These are phyloP conservation scores for Drosophila trichaetosa DNA, from an alignment of 2,888 invertebrate genomes.

Conservation along the genomic window DNA sequence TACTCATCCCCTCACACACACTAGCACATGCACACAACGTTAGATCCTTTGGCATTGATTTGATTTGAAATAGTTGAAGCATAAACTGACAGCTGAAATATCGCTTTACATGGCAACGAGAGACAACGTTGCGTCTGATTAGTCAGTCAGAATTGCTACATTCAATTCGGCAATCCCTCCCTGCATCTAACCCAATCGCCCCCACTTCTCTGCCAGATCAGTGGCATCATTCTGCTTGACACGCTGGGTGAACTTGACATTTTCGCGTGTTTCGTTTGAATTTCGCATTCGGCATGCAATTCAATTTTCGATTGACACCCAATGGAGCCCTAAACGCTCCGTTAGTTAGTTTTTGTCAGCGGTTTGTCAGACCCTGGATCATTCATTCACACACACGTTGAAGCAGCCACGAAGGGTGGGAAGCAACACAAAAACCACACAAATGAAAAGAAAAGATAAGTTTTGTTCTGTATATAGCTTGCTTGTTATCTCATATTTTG, in stretches of 20 bases:
- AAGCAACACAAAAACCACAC: too few relatives aligned
- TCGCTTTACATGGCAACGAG: conserved; percentile 71
- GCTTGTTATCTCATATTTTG: conserved; percentile 50
- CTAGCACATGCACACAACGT: conserved; percentile 10
- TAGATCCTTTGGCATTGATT: conserved; percentile 72
- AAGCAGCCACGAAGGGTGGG: neutral
- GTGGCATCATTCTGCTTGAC: conserved; percentile 26
- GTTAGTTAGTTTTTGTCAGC: conserved; percentile 44
- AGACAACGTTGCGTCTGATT: conserved; percentile 69
- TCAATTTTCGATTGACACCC: conserved; percentile 49
- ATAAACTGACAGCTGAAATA: conserved; percentile 78
- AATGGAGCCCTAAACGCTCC: conserved; percentile 36
- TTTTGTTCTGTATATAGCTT: conserved; percentile 15
- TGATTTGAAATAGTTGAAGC: conserved; percentile 77
- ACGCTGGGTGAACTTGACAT: conserved; percentile 74
- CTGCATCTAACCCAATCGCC: neutral
- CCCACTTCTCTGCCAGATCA: neutral
- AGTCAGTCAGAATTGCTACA: conserved; percentile 59
- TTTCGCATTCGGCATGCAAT: conserved; percentile 48
- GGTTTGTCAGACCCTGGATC: conserved; percentile 28
- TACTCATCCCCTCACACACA: neutral
- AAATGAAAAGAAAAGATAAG: conserved; percentile 1
- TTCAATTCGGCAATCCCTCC: conserved; percentile 9
- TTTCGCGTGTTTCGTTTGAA: conserved; percentile 53
- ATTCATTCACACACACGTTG: conserved; percentile 20